Evolutionary conservation across 2,797 vertebrate species (phyloP).

Genomic region (Natrix natrix): DNA sequence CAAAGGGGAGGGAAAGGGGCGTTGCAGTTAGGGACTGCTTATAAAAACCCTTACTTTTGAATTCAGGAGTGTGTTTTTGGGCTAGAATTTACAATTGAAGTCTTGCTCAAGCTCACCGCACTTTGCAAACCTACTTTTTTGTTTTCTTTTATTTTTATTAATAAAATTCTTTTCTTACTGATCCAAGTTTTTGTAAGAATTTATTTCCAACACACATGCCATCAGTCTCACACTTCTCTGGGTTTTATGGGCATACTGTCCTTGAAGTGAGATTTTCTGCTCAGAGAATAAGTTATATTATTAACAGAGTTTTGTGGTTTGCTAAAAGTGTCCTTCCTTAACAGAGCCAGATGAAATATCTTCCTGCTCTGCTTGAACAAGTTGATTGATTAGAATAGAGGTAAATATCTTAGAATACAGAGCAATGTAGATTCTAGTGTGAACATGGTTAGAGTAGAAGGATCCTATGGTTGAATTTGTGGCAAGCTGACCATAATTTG

Average conservation of each 20-base stretch:
- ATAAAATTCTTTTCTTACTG: too few species aligned
- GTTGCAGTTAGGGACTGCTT: too few species aligned
- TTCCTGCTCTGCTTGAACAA: too few species aligned
- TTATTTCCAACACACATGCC: not conserved
- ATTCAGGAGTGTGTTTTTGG: too few species aligned
- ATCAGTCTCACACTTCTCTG: not conserved
- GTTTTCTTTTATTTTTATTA: too few species aligned
- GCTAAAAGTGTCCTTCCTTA: not conserved
- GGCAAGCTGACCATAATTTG: not conserved
- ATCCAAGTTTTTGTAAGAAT: too few species aligned
- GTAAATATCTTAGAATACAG: not conserved
- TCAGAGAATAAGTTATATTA: not conserved
- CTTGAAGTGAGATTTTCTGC: not conserved
- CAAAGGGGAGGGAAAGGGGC: too few species aligned
- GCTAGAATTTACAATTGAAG: too few species aligned
- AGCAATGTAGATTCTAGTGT: not conserved
- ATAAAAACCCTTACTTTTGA: too few species aligned
- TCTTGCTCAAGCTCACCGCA: too few species aligned
- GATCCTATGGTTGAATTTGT: not conserved
- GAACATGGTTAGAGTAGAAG: not conserved
- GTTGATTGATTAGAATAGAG: not conserved
- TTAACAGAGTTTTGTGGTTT: not conserved
- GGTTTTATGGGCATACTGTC: not conserved
- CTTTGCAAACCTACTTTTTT: too few species aligned
- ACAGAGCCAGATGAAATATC: not conserved